A percentile compares a stretch with the other conserved stretches of the same genome.
Evolutionary conservation across 1,140 invertebrate genomes (phyloP).

Genomic region (Hylaeus anthracinus): DNA sequence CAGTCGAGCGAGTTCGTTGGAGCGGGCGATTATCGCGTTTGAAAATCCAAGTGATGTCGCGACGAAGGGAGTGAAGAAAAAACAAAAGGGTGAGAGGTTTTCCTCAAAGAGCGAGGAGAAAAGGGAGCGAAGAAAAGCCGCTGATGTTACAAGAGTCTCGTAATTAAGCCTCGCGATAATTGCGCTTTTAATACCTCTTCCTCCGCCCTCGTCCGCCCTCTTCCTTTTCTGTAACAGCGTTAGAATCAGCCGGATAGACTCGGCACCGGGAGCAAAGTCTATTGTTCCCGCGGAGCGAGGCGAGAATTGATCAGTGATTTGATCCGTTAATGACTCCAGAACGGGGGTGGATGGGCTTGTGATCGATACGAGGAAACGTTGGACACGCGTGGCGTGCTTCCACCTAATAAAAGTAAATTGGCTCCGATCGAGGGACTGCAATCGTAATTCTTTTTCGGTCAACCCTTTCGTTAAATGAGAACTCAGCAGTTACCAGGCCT

Average conservation of each 20-base stretch:
- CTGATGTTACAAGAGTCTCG: constrained; percentile 59
- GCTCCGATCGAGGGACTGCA: not conserved
- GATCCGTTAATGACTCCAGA: constrained; percentile 44
- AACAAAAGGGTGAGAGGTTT: constrained; percentile 9
- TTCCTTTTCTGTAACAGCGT: constrained; percentile 19
- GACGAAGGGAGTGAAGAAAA: not conserved
- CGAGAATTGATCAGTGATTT: constrained; percentile 53
- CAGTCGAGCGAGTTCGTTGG: constrained; percentile 17
- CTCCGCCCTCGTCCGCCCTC: not conserved
- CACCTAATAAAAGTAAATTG: constrained; percentile 21
- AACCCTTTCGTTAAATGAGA: too few species aligned
- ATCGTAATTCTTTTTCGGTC: not conserved
- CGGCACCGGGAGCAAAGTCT: constrained; percentile 40
- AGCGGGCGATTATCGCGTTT: constrained; percentile 39
- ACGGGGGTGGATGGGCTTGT: not conserved
- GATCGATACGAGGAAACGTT: constrained; percentile 21
- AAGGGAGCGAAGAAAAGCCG: constrained; percentile 19
- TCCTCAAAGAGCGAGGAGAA: constrained; percentile 24
- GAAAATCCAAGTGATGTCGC: constrained; percentile 14
- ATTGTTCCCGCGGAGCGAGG: constrained; percentile 42
- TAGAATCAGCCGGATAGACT: constrained; percentile 26
- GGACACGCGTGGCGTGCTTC: not conserved
- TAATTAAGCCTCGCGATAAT: constrained; percentile 61
- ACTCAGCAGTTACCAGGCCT: too few species aligned
- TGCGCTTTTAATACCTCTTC: constrained; percentile 57